Conservation (phyloP, 1,140 invertebrate genomes). For the Probaryconus sp. region DNA sequence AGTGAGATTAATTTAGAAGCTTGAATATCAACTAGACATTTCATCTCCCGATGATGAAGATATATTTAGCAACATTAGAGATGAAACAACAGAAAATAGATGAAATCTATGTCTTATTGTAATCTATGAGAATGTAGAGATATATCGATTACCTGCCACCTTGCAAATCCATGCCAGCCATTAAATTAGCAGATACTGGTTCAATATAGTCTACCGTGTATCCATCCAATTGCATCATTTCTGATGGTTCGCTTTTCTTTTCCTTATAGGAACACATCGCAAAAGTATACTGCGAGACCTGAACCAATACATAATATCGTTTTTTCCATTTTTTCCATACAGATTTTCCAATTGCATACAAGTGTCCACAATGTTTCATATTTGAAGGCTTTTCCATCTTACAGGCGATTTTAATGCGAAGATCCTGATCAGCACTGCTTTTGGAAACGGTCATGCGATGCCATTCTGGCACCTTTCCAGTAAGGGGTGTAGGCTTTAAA, state of each 20-base stretch:
- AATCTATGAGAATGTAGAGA: too few relatives aligned
- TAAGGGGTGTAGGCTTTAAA: constrained; percentile 92
- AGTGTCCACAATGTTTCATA: constrained; percentile 96
- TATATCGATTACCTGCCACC: constrained; percentile 73
- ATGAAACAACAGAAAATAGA: too few relatives aligned
- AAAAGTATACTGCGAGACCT: constrained; percentile 99
- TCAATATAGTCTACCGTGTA: constrained; percentile 99
- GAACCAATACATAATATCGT: constrained; percentile 98
- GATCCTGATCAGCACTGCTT: constrained; percentile 95
- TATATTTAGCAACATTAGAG: too few relatives aligned
- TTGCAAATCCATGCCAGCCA: constrained; percentile 88
- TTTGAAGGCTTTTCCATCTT: constrained; percentile 99
- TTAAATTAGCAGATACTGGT: constrained; percentile 91
- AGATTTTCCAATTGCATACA: constrained; percentile 96
- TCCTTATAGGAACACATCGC: constrained; percentile 99
- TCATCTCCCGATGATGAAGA: too few relatives aligned
- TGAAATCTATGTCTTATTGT: too few relatives aligned
- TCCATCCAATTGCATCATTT: constrained; percentile 99
- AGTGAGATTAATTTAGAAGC: not conserved
- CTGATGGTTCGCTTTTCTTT: constrained; percentile 99
- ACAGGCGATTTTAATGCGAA: constrained; percentile 98
- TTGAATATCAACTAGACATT: too few relatives aligned
- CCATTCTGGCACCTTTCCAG: constrained; percentile 97
- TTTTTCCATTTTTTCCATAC: constrained; percentile 99
- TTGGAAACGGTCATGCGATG: constrained; percentile 97